Percentiles rank a stretch among this genome's conserved stretches.
These are phyloP conservation scores for Biston betularia DNA, from an alignment of 2,888 invertebrate genomes.

Conservation along the genomic window DNA sequence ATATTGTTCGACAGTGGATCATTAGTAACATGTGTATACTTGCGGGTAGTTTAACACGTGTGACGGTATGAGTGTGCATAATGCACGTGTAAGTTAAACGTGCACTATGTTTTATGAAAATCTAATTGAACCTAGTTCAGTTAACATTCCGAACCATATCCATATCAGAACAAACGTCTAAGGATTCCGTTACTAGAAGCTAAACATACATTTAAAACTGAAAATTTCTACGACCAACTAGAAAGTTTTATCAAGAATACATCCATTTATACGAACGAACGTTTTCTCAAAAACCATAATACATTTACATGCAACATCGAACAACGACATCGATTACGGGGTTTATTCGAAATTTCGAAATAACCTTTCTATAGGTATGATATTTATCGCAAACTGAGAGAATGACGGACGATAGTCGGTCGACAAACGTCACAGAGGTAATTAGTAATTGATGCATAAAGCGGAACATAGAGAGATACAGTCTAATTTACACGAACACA, in stretches of 20 bases:
- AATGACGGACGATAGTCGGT: slow-evolving; percentile 6
- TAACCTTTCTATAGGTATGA: slow-evolving; percentile 9
- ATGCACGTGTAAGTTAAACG: slow-evolving; percentile 18
- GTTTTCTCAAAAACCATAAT: slow-evolving; percentile 29
- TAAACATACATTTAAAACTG: slow-evolving; percentile 28
- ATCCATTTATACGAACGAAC: slow-evolving; percentile 27
- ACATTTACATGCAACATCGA: slow-evolving; percentile 71
- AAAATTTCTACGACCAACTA: slow-evolving; percentile 29
- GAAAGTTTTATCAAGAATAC: slow-evolving; percentile 20
- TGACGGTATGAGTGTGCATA: slow-evolving; percentile 7
- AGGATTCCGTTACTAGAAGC: slow-evolving; percentile 16
- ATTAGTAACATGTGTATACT: slow-evolving; percentile 1
- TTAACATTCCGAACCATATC: slow-evolving; percentile 10
- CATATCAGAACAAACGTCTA: slow-evolving; percentile 18
- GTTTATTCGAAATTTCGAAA: slow-evolving; percentile 5
- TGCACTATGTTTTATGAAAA: slow-evolving; percentile 27
- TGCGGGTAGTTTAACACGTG: slow-evolving; percentile 10
- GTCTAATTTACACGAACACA: slow-evolving; percentile 20
- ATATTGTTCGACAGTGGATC: not conserved
- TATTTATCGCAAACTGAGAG: not conserved
- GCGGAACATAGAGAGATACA: slow-evolving; percentile 35
- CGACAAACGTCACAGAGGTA: slow-evolving; percentile 10
- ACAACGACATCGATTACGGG: slow-evolving; percentile 48
- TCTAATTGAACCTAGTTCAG: slow-evolving; percentile 33
- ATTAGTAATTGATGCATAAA: slow-evolving; percentile 34